A percentile compares a stretch with the other conserved stretches of the same genome.
Conservation (phyloP, 2,888 invertebrate species). For the Geotrupes spiniger region DNA sequence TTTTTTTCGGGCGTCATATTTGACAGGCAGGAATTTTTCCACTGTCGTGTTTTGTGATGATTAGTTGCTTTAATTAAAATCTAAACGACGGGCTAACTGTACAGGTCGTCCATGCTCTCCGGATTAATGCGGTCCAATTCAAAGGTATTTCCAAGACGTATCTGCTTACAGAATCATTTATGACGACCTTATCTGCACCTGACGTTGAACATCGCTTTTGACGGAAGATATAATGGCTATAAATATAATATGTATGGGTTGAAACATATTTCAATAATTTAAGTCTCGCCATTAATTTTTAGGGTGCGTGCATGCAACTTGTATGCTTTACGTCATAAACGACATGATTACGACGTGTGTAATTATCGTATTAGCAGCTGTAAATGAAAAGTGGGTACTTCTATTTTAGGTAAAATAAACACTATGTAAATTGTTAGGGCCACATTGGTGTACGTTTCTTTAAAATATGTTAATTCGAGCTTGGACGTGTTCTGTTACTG, state of each 20-base stretch:
- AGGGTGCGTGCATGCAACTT: too few species aligned
- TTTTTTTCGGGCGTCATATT: too few species aligned
- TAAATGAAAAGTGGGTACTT: background rate
- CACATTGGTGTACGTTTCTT: too few species aligned
- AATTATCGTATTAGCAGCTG: background rate
- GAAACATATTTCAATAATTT: too few species aligned
- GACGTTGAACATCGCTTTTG: constrained; percentile 14
- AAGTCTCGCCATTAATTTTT: too few species aligned
- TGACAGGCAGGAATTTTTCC: background rate
- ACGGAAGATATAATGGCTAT: constrained; percentile 15
- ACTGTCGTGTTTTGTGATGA: background rate
- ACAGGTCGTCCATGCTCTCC: background rate
- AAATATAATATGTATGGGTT: too few species aligned
- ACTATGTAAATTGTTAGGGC: too few species aligned
- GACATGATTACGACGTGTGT: constrained; percentile 2
- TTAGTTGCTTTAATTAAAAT: constrained; percentile 17
- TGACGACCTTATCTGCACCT: constrained; percentile 14
- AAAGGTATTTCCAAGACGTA: constrained; percentile 10
- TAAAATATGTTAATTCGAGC: too few species aligned
- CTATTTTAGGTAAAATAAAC: too few species aligned
- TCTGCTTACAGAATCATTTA: constrained; percentile 15
- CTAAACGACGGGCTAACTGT: constrained; percentile 1
- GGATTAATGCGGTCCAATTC: constrained; percentile 9
- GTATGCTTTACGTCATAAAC: too few species aligned
- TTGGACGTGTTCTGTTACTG: too few species aligned